Percentiles rank a stretch among this genome's conserved stretches.
Evolutionary conservation across 2,888 invertebrate species (phyloP).

Genomic region (Chouioia cunea): DNA sequence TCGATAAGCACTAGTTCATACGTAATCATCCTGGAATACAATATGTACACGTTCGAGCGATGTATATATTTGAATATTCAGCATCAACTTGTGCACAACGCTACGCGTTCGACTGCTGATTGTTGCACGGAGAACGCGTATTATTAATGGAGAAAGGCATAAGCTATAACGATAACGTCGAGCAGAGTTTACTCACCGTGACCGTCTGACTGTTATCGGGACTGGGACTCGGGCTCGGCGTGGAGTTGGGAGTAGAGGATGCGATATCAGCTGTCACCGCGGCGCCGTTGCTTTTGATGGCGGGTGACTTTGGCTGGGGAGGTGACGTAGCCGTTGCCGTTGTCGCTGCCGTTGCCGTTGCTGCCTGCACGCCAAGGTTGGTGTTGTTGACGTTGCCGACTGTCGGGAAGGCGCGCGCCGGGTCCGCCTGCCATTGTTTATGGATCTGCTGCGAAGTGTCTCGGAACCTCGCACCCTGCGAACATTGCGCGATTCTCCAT

Average conservation of each 20-base stretch:
- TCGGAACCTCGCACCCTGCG: constrained; percentile 75
- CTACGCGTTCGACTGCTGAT: too few relatives aligned
- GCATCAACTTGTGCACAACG: too few relatives aligned
- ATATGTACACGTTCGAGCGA: too few relatives aligned
- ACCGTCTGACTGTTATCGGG: constrained; percentile 63
- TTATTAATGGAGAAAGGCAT: background rate
- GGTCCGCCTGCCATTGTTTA: constrained; percentile 75
- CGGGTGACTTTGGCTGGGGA: background rate
- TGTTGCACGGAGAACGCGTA: background rate
- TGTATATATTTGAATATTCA: too few relatives aligned
- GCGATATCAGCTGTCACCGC: constrained; percentile 40
- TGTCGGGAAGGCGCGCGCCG: constrained; percentile 64
- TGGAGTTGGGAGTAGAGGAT: constrained; percentile 57
- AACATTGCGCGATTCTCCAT: constrained; percentile 37
- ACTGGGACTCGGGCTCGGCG: constrained; percentile 65
- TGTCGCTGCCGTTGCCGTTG: background rate
- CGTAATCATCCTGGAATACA: too few relatives aligned
- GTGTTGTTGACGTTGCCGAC: constrained; percentile 54
- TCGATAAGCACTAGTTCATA: too few relatives aligned
- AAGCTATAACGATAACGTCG: constrained; percentile 7
- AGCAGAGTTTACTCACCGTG: constrained; percentile 56
- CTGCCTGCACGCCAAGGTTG: background rate
- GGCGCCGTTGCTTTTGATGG: background rate
- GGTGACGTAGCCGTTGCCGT: background rate
- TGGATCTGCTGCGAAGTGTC: constrained; percentile 83